Conservation (phyloP, 1,140 invertebrate genomes). For the Musca domestica region DNA sequence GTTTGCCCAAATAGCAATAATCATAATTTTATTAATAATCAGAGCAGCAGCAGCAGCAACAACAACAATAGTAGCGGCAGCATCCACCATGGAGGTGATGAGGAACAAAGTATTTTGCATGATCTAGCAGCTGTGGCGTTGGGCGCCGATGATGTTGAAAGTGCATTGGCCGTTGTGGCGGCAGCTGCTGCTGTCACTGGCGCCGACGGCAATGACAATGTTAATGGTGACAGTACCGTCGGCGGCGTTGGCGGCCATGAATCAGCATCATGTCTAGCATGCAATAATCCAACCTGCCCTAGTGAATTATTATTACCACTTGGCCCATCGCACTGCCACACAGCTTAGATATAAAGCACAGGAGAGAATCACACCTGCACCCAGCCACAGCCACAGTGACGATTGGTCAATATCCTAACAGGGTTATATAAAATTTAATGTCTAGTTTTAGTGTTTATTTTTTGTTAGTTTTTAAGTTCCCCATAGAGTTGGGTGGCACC, state of each 20-base stretch:
- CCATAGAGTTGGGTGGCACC: too few species aligned
- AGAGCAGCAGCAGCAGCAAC: neutral
- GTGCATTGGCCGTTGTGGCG: conserved; percentile 2
- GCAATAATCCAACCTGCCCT: conserved; percentile 29
- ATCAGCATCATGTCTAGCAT: neutral
- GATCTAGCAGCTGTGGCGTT: conserved; percentile 21
- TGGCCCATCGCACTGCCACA: neutral
- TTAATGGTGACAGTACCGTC: neutral
- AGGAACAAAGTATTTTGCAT: conserved; percentile 25
- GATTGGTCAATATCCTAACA: neutral
- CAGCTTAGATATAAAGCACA: neutral
- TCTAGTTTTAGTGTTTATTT: neutral
- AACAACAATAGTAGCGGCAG: neutral
- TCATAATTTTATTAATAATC: neutral
- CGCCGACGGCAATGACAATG: neutral
- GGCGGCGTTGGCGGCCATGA: neutral
- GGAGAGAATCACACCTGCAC: too few species aligned
- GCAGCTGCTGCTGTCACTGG: neutral
- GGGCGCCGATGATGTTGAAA: neutral
- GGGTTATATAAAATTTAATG: neutral
- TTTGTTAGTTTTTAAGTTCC: neutral
- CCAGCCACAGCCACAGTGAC: too few species aligned
- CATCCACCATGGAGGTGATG: conserved; percentile 24
- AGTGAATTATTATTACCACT: conserved; percentile 31
- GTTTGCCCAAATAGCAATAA: conserved; percentile 14